Evolutionary conservation across 2,888 invertebrate genomes (phyloP).

Genomic region (Dioctria rufipes): DNA sequence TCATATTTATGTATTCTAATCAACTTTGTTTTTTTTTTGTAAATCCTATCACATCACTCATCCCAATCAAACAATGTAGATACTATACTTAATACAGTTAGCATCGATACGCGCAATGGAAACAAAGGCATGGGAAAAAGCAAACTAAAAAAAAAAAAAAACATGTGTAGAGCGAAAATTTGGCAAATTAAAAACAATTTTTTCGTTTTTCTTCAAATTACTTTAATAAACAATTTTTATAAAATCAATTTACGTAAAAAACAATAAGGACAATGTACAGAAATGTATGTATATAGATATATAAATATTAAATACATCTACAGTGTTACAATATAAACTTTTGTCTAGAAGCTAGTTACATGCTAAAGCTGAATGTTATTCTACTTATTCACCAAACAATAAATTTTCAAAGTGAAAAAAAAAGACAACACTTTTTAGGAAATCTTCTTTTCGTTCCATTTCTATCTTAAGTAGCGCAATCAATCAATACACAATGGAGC

Average conservation of each 20-base stretch:
- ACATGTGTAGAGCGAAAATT: constrained; percentile 38
- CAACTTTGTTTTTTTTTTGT: too few relatives aligned
- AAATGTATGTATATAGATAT: constrained; percentile 25
- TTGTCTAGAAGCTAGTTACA: constrained; percentile 43
- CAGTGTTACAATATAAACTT: constrained; percentile 40
- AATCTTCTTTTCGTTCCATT: neutral
- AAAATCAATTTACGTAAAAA: constrained; percentile 47
- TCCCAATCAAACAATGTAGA: too few relatives aligned
- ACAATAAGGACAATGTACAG: constrained; percentile 41
- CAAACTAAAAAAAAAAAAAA: constrained; percentile 3
- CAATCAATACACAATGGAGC: neutral
- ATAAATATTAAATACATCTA: constrained; percentile 28
- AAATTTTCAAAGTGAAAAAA: too few relatives aligned
- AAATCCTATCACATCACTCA: too few relatives aligned
- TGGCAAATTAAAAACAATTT: constrained; percentile 62
- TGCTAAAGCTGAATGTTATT: constrained; percentile 31
- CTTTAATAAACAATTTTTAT: constrained; percentile 44
- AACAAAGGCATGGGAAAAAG: constrained; percentile 9
- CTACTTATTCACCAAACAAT: neutral
- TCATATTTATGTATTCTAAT: too few relatives aligned
- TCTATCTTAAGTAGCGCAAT: neutral
- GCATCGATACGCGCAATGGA: constrained; percentile 7
- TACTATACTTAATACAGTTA: neutral
- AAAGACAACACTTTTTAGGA: neutral
- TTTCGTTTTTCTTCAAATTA: constrained; percentile 18